These are phyloP conservation scores for Agrenia bidenticulata DNA, from an alignment of 2,888 invertebrate species.

Conservation along the genomic window DNA sequence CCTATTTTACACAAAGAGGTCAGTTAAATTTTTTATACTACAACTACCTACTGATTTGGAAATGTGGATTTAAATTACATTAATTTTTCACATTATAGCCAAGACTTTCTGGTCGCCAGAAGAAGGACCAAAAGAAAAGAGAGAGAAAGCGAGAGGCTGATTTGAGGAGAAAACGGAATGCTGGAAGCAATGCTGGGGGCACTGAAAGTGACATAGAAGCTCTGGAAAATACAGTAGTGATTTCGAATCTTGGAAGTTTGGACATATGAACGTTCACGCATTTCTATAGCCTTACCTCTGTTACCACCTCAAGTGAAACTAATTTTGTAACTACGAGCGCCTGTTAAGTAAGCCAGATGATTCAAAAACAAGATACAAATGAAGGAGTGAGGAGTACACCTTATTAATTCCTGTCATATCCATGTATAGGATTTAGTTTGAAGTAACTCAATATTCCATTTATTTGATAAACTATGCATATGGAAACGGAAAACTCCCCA, in stretches of 20 bases:
- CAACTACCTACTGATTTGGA: too few relatives aligned
- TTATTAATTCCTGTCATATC: too few relatives aligned
- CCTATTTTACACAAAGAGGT: constrained; percentile 27
- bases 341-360: too few relatives aligned
- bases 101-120: constrained; percentile 51
- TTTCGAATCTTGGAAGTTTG: constrained; percentile 44
- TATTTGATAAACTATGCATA: too few relatives aligned
- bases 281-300: not conserved
- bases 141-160: constrained; percentile 53
- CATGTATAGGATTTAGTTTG: too few relatives aligned
- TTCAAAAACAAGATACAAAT: too few relatives aligned
- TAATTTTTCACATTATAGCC: constrained; percentile 1
- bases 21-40: too few relatives aligned
- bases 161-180: constrained; percentile 47
- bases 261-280: constrained; percentile 38
- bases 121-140: constrained; percentile 53
- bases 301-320: not conserved
- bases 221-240: constrained; percentile 40
- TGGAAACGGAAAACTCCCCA: too few relatives aligned
- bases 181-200: constrained; percentile 20
- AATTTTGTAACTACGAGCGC: not conserved
- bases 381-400: too few relatives aligned
- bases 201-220: constrained; percentile 12
- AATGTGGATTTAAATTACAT: not conserved
- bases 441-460: too few relatives aligned